phyloP scores from a whole-genome alignment of 2,888 invertebrate genomes.

The Zygogramma bicolorata region DNA sequence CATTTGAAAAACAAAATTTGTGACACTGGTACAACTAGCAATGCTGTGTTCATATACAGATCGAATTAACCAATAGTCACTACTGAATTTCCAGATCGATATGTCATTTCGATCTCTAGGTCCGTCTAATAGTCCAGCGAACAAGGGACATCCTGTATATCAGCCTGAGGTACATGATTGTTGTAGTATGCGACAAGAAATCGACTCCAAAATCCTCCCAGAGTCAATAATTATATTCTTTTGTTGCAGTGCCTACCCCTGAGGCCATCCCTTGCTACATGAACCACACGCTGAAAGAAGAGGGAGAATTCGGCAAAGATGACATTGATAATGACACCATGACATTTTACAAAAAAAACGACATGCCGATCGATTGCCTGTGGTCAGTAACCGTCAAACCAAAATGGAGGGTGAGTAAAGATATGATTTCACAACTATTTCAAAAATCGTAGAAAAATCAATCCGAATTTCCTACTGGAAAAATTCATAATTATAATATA shows the following conservation, averaged over 20 bases:
- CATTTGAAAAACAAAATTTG: too few species aligned
- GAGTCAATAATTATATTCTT: neutral
- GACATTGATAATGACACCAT: slow-evolving; percentile 71
- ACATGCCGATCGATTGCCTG: slow-evolving; percentile 78
- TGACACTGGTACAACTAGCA: too few species aligned
- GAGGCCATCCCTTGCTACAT: slow-evolving; percentile 74
- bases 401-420: slow-evolving; percentile 74
- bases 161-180: too few species aligned
- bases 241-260: slow-evolving; percentile 61
- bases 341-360: slow-evolving; percentile 69
- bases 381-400: slow-evolving; percentile 77
- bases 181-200: neutral
- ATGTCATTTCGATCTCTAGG: too few species aligned
- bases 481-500: too few species aligned
- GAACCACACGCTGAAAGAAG: slow-evolving; percentile 67
- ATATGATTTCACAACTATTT: neutral
- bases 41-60: too few species aligned
- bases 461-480: too few species aligned
- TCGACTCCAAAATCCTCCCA: neutral
- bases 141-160: too few species aligned
- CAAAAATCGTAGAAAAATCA: too few species aligned
- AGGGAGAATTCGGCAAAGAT: slow-evolving; percentile 71
- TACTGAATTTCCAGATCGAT: too few species aligned
- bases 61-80: too few species aligned
- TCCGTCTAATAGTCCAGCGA: too few species aligned